These are phyloP conservation scores for Pelobates cultripes DNA, from an alignment of 2,797 vertebrate genomes.

Conservation along the genomic window DNA sequence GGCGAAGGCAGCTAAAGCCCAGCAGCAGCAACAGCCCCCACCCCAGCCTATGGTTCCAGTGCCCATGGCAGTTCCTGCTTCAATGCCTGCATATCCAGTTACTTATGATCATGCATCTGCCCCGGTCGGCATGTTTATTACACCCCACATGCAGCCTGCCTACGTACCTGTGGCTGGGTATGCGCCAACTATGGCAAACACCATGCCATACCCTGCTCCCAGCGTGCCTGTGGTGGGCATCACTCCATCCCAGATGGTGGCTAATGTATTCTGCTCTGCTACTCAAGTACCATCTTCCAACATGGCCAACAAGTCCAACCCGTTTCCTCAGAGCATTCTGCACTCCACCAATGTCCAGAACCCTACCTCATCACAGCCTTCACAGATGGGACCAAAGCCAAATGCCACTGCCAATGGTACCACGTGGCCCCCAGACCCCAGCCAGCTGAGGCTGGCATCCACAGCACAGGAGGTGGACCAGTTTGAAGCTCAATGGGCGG, in stretches of 20 bases:
- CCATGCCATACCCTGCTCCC: slow-evolving; percentile 77
- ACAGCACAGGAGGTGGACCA: slow-evolving; percentile 80
- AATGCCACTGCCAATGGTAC: slow-evolving; percentile 64
- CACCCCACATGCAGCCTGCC: slow-evolving; percentile 74
- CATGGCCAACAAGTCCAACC: slow-evolving; percentile 60
- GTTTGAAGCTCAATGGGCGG: slow-evolving; percentile 92
- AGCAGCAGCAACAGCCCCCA: slow-evolving; percentile 62
- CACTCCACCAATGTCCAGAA: slow-evolving; percentile 61
- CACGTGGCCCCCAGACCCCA: slow-evolving; percentile 76
- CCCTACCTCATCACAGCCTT: slow-evolving; percentile 58
- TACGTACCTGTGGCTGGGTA: slow-evolving; percentile 80
- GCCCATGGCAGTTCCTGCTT: slow-evolving; percentile 62
- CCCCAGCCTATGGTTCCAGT: slow-evolving; percentile 63
- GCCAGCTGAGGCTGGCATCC: slow-evolving; percentile 58
- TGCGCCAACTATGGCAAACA: slow-evolving; percentile 75
- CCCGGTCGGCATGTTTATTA: slow-evolving; percentile 72
- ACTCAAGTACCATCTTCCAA: slow-evolving; percentile 71
- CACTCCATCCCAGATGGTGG: slow-evolving; percentile 93
- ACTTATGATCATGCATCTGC: slow-evolving; percentile 73
- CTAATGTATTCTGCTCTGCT: slow-evolving; percentile 88
- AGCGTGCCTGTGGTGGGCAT: slow-evolving; percentile 88
- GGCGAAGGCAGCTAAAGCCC: slow-evolving; percentile 81
- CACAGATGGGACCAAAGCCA: slow-evolving; percentile 54
- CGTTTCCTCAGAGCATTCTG: slow-evolving; percentile 60
- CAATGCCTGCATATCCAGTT: slow-evolving; percentile 80